phyloP scores from a whole-genome alignment of 2,888 invertebrate genomes.

The Entomobrya proxima region DNA sequence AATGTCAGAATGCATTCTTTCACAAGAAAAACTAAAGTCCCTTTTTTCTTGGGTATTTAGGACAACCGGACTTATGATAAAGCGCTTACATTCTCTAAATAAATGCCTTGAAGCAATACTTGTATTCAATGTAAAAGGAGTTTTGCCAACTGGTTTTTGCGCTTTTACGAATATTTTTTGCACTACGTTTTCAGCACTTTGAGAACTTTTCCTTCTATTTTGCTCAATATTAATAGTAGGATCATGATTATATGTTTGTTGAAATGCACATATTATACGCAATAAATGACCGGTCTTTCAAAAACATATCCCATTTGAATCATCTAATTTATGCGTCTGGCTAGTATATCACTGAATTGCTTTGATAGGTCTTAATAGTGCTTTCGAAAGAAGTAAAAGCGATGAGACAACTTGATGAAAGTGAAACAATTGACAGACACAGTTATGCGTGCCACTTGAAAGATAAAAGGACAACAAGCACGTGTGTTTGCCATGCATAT shows the following conservation, averaged over 20 bases:
- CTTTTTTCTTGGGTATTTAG: constrained; percentile 51
- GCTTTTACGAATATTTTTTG: not conserved
- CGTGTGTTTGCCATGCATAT: not conserved
- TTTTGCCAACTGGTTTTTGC: constrained; percentile 52
- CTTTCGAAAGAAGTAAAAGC: not conserved
- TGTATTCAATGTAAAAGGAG: not conserved
- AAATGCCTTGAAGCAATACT: constrained; percentile 32
- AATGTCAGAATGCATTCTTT: not conserved
- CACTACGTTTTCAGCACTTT: not conserved
- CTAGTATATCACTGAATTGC: not conserved
- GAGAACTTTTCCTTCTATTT: not conserved
- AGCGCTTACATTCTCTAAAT: constrained; percentile 27
- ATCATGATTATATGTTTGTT: not conserved
- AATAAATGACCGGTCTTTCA: too few species aligned
- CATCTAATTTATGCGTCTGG: constrained; percentile 44
- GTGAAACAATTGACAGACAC: constrained; percentile 46
- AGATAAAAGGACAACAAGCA: not conserved
- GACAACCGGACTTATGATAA: constrained; percentile 61
- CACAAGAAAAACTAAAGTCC: not conserved
- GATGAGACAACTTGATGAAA: not conserved
- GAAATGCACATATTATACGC: not conserved
- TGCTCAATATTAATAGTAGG: not conserved
- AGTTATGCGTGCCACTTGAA: not conserved
- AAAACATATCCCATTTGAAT: not conserved
- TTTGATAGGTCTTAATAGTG: not conserved